Conservation (phyloP, 2,797 vertebrate genomes). For the Tapera naevia region DNA sequence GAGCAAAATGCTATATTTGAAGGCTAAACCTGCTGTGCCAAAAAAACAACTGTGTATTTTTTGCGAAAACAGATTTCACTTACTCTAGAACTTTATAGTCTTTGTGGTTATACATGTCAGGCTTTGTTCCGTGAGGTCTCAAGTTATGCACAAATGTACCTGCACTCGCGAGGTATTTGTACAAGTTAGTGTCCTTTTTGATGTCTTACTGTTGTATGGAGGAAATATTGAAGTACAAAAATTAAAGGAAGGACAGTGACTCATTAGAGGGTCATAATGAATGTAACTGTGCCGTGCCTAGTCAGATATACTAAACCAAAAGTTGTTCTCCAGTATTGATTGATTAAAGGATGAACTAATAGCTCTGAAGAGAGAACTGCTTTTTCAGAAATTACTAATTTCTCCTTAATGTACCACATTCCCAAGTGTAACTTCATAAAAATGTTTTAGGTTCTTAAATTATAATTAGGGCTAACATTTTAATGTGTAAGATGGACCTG, state of each 20-base stretch:
- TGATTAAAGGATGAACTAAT: neutral
- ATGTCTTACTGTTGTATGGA: neutral
- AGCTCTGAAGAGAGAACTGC: neutral
- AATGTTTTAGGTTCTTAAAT: neutral
- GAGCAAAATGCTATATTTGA: neutral
- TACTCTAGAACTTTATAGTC: neutral
- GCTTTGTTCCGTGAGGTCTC: neutral
- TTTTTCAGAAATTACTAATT: neutral
- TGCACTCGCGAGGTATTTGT: neutral
- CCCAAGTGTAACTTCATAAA: neutral
- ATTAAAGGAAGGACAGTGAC: neutral
- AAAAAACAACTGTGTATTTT: neutral
- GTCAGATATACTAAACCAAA: neutral
- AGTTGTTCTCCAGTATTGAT: neutral
- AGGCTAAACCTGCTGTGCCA: neutral
- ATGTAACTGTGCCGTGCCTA: neutral
- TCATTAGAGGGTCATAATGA: neutral
- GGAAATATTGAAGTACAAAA: neutral
- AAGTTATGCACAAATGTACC: neutral
- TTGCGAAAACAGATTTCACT: neutral
- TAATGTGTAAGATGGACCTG: neutral
- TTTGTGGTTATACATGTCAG: neutral
- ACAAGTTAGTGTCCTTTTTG: neutral
- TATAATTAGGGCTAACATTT: neutral
- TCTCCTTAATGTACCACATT: neutral